A percentile compares a stretch with the other conserved stretches of the same genome.
Evolutionary conservation across 2,113 vertebrate genomes (phyloP).

Genomic region (Grallaria varia): DNA sequence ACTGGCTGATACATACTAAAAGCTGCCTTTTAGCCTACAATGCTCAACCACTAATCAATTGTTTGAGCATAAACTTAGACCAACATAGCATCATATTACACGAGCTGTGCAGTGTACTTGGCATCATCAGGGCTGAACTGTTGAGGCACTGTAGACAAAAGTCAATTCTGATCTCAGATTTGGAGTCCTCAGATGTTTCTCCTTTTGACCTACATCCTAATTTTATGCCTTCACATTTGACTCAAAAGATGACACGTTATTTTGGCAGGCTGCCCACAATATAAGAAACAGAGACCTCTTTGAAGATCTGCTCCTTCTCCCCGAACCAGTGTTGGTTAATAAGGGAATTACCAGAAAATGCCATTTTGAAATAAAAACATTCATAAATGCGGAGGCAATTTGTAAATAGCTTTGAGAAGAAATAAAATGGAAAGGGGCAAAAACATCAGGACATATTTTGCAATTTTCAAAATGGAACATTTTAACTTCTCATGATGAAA

Average conservation of each 20-base stretch:
- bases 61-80: background rate
- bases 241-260: background rate
- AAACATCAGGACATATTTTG: background rate
- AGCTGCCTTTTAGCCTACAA: slow-evolving; percentile 14
- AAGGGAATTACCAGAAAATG: background rate
- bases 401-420: background rate
- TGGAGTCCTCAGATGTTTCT: background rate
- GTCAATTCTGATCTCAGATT: background rate
- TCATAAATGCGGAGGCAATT: background rate
- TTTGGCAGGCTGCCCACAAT: background rate
- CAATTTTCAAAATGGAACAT: background rate
- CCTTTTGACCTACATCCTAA: background rate
- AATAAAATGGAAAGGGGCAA: background rate
- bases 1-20: background rate
- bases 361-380: background rate
- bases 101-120: background rate
- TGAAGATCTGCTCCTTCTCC: background rate
- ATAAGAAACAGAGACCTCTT: background rate
- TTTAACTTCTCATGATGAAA: background rate
- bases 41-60: background rate
- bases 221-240: background rate
- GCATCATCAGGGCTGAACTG: background rate
- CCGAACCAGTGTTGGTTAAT: background rate
- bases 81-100: background rate
- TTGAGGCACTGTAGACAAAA: background rate